Evolutionary conservation across 2,888 invertebrate species (phyloP).

Genomic region (Beris morrisii): DNA sequence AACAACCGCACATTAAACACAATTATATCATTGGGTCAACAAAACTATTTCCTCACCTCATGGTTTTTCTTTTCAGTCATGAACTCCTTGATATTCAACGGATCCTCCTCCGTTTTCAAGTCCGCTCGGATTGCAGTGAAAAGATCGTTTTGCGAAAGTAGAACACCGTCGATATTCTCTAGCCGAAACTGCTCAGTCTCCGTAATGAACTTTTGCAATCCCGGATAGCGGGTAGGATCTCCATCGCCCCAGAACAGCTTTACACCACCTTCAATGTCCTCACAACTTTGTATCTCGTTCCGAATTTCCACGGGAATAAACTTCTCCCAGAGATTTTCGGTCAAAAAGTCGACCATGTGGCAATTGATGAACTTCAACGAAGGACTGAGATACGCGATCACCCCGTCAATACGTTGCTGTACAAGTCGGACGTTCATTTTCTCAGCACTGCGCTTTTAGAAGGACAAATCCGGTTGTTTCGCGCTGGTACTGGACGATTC

Average conservation of each 20-base stretch:
- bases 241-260: constrained; percentile 31
- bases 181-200: constrained; percentile 42
- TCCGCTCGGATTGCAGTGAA: neutral
- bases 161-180: constrained; percentile 40
- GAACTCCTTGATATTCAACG: constrained; percentile 62
- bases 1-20: neutral
- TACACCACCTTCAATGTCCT: constrained; percentile 56
- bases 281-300: constrained; percentile 56
- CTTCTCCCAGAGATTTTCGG: constrained; percentile 65
- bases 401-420: constrained; percentile 57
- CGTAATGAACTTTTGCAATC: constrained; percentile 42
- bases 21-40: neutral
- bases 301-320: constrained; percentile 62
- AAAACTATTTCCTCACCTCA: constrained; percentile 60
- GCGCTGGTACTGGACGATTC: constrained; percentile 25
- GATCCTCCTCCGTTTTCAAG: neutral
- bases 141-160: constrained; percentile 51
- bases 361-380: constrained; percentile 69
- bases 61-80: constrained; percentile 82
- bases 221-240: neutral
- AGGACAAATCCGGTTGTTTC: constrained; percentile 47
- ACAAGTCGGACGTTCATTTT: constrained; percentile 44
- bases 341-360: constrained; percentile 77
- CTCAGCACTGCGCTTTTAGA: constrained; percentile 39
- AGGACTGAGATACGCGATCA: constrained; percentile 62